Evolutionary conservation across 2,888 invertebrate genomes (phyloP).

Genomic region (Microplitis deprimator): DNA sequence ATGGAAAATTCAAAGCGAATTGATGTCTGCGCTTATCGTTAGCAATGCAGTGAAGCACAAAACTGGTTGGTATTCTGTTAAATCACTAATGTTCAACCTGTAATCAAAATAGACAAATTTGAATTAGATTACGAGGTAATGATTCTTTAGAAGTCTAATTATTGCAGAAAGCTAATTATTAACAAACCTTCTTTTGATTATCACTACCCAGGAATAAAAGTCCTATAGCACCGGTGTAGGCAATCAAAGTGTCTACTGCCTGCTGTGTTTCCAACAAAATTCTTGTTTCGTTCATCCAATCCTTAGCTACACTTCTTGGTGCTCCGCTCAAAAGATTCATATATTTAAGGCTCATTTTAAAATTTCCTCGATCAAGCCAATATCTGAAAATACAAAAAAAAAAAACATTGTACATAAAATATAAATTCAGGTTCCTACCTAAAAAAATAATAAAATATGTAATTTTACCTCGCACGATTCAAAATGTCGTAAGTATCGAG

Average conservation of each 20-base stretch:
- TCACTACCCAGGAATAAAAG: conserved; percentile 72
- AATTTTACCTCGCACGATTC: conserved; percentile 84
- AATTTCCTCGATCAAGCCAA: conserved; percentile 90
- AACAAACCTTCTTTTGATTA: conserved; percentile 44
- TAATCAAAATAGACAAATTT: background rate
- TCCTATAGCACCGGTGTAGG: conserved; percentile 88
- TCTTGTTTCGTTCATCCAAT: conserved; percentile 90
- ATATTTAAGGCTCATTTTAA: conserved; percentile 87
- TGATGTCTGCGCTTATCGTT: background rate
- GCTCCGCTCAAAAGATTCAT: conserved; percentile 92
- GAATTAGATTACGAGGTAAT: background rate
- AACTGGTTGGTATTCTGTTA: background rate
- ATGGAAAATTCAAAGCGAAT: background rate
- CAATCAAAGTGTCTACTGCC: conserved; percentile 90
- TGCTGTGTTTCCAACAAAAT: conserved; percentile 90
- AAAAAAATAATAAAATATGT: conserved; percentile 24
- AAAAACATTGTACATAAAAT: background rate
- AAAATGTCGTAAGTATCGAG: conserved; percentile 92
- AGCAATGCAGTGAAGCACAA: background rate
- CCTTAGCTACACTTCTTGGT: conserved; percentile 84
- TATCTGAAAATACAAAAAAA: conserved; percentile 75
- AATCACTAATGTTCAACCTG: background rate
- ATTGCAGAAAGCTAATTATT: background rate
- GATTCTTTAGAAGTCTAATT: background rate
- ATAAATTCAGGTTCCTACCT: background rate